Evolutionary conservation across 2,113 vertebrate genomes (phyloP).

Genomic region (Pituophis catenifer): DNA sequence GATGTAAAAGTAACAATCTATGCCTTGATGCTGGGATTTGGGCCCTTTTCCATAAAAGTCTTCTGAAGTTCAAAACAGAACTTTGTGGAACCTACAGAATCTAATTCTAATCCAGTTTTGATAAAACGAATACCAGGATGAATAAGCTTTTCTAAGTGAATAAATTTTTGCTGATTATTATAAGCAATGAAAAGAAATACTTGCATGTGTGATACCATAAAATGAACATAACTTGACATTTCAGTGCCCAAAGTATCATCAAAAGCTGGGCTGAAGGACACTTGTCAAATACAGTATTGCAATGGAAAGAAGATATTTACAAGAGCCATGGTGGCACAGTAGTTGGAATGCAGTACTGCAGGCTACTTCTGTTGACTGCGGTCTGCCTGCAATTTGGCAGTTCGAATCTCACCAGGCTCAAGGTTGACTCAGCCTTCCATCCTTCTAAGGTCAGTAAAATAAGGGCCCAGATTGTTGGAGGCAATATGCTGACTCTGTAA

Average conservation of each 20-base stretch:
- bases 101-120: neutral
- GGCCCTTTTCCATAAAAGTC: neutral
- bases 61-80: neutral
- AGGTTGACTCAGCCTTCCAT: no score
- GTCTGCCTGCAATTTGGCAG: no score
- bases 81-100: neutral
- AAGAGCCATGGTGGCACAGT: no score
- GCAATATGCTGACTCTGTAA: no score
- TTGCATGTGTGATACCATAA: neutral
- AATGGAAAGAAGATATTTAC: neutral
- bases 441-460: no score
- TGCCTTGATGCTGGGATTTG: neutral
- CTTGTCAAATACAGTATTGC: neutral
- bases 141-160: neutral
- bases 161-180: neutral
- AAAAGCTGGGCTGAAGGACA: neutral
- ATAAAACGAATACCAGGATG: neutral
- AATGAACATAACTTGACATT: neutral
- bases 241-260: neutral
- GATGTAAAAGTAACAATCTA: neutral
- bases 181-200: neutral
- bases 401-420: no score
- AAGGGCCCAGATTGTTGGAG: no score
- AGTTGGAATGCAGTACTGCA: no score
- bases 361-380: no score